Base-by-base conservation (phyloP, 2,888 invertebrate species). In the Pantelozetes paolii region DNA sequence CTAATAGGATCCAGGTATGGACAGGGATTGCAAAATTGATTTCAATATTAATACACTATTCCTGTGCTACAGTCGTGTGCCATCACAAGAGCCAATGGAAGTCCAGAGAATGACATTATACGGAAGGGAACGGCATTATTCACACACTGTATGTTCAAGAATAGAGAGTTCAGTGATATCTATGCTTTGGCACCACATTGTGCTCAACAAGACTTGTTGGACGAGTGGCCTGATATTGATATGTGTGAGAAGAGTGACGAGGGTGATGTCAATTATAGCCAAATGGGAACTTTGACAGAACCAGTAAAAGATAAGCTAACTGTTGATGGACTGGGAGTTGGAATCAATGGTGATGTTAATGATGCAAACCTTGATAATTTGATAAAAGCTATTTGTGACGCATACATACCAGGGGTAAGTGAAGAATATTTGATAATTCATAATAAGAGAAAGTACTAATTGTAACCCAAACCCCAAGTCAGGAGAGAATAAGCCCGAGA, bases 111-210 rank as follows among this genome's bases (percentile, higher is more conserved):
- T 20, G 15, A 40, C 11, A n/a, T n/a, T n/a, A 40, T 3, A 18
- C 2, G 20, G 23, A 42, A 42, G 11, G 64, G 32, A 5, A 6
- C 26, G 45, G 40, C 64, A 9, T 8, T 9, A 28, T 45, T 74
- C 54, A 57, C 54, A 1, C n/a, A 71, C 18, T 74, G 74, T 50
- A 70, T 74, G 30, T 74, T 74, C 18, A 74, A 74, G 28, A 74
- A 74, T 26, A 30, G 70, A 50, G 40, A 74, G 9, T 30, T 54
- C 28, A 20, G 26, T 36, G 30, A 74, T 50, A 40, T 70, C 13
- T 48, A 71, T 54, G 28, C n/a, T 8, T 71, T 74, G 69, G 48
- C 57, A 15, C 42, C 69, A 57, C 32, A 50, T 36, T 74, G 74
- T 50, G 32, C n/a, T 13, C 28, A 8, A 18, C 20, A 57, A 1